A percentile compares a stretch with the other conserved stretches of the same genome.
Conservation (phyloP, 2,113 vertebrate species). For the Silurus glanis region DNA sequence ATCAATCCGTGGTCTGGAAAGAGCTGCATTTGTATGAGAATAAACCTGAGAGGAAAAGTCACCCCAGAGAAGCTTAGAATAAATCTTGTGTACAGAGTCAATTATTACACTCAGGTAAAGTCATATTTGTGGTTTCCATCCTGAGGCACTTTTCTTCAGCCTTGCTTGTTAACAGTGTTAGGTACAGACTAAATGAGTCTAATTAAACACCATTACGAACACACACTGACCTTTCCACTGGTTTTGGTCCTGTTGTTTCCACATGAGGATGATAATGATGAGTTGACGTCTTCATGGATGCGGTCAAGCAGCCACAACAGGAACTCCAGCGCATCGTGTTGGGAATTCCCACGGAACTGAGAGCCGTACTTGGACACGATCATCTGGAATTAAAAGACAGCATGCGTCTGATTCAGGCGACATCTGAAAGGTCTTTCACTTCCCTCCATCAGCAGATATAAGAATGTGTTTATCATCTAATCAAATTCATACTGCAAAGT, state of each 20-base stretch:
- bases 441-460: neutral
- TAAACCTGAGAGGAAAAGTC: neutral
- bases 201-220: neutral
- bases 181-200: neutral
- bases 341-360: constrained; percentile 91
- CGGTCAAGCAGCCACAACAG: constrained; percentile 93
- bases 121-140: neutral
- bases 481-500: neutral
- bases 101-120: neutral
- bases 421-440: neutral
- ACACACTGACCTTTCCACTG: constrained; percentile 74
- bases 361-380: constrained; percentile 88
- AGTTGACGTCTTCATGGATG: constrained; percentile 87
- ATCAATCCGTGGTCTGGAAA: neutral
- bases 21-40: neutral
- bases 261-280: constrained; percentile 67
- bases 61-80: neutral
- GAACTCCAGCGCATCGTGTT: constrained; percentile 95
- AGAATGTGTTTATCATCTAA: neutral
- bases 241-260: constrained; percentile 62
- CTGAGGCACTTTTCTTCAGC: neutral
- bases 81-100: neutral
- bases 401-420: neutral
- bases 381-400: constrained; percentile 70
- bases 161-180: neutral